phyloP scores from a whole-genome alignment of 1,140 invertebrate species.

The Drosophila simulans region DNA sequence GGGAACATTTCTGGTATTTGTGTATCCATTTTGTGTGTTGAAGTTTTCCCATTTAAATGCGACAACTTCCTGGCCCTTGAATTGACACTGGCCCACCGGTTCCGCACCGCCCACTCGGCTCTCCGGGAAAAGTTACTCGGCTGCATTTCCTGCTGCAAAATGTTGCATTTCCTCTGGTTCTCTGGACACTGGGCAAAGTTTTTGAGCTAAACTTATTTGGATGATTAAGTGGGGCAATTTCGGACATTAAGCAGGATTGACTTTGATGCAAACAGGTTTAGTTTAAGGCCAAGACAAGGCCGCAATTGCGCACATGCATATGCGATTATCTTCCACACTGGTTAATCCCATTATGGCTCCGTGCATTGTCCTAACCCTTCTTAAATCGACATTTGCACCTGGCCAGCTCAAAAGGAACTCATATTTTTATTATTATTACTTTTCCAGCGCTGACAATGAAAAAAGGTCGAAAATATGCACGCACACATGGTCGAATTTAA shows the following conservation, averaged over 20 bases:
- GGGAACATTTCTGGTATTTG: conserved; percentile 36
- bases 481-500: conserved; percentile 12
- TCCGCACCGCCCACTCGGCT: conserved; percentile 1
- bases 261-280: conserved; percentile 14
- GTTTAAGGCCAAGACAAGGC: not conserved
- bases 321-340: conserved; percentile 54
- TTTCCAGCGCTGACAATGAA: conserved; percentile 50
- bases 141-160: conserved; percentile 68
- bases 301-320: not conserved
- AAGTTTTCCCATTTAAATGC: conserved; percentile 72
- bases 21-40: conserved; percentile 46
- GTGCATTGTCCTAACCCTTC: conserved; percentile 43
- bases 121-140: conserved; percentile 55
- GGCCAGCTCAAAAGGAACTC: conserved; percentile 13
- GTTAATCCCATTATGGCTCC: conserved; percentile 53
- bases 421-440: conserved; percentile 62
- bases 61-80: conserved; percentile 59
- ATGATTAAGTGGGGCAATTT: conserved; percentile 66
- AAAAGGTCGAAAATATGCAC: conserved; percentile 35
- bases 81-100: conserved; percentile 8
- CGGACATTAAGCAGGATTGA: conserved; percentile 21
- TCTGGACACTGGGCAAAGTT: conserved; percentile 36
- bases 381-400: conserved; percentile 9
- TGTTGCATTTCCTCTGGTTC: conserved; percentile 65
- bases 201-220: conserved; percentile 50